phyloP scores from a whole-genome alignment of 2,888 invertebrate species.

The Heliconius hortense region DNA sequence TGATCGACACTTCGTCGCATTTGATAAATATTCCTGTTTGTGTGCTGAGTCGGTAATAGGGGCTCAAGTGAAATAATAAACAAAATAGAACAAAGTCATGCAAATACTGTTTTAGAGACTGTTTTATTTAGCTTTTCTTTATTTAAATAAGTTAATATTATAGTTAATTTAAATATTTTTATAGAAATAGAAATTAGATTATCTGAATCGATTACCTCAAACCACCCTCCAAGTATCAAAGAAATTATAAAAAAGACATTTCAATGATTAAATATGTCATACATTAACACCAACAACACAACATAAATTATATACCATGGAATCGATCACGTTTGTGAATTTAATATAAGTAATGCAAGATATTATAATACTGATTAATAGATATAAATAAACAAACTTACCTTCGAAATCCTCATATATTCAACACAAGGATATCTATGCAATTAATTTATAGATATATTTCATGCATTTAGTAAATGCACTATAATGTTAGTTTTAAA shows the following conservation, averaged over 20 bases:
- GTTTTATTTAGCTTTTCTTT: conserved; percentile 53
- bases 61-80: conserved; percentile 78
- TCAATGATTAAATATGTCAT: conserved; percentile 21
- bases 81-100: conserved; percentile 72
- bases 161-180: conserved; percentile 8
- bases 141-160: conserved; percentile 47
- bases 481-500: conserved; percentile 5
- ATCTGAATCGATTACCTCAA: conserved; percentile 47
- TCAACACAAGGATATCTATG: conserved; percentile 36
- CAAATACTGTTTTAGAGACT: conserved; percentile 64
- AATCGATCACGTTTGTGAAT: conserved; percentile 70
- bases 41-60: conserved; percentile 78
- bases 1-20: conserved; percentile 35
- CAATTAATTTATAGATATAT: conserved; percentile 48
- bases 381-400: conserved; percentile 61
- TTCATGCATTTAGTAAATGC: conserved; percentile 57
- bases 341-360: conserved; percentile 34
- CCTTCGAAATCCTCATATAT: conserved; percentile 55
- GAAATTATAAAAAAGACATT: conserved; percentile 10
- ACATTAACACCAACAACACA: conserved; percentile 53
- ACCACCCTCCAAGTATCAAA: conserved; percentile 80
- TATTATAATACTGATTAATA: conserved; percentile 38
- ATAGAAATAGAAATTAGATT: conserved; percentile 10
- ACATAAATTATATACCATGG: conserved; percentile 63
- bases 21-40: conserved; percentile 59